Percentiles rank a stretch among this genome's conserved stretches.
phyloP scores from a whole-genome alignment of 2,888 invertebrate species.

The Strigamia maritima region DNA sequence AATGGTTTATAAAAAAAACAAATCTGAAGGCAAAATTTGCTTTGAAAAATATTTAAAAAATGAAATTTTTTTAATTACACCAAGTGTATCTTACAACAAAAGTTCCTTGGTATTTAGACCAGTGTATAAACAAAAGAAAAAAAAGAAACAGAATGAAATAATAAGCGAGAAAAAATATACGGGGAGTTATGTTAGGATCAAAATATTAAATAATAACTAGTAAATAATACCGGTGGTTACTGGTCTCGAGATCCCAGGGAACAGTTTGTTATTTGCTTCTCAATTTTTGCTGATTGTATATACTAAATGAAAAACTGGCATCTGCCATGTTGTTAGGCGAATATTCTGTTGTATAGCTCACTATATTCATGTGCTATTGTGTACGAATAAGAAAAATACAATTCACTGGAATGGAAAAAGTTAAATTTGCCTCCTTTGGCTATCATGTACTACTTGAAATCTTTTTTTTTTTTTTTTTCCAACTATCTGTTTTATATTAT shows the following conservation, averaged over 20 bases:
- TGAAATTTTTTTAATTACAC: background rate
- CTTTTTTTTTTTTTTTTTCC: too few species aligned
- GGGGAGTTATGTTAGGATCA: background rate
- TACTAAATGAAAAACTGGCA: background rate
- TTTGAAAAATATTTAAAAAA: background rate
- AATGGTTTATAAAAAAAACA: background rate
- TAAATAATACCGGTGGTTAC: conserved; percentile 12
- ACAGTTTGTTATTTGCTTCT: conserved; percentile 16
- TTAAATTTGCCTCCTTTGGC: background rate
- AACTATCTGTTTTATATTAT: too few species aligned
- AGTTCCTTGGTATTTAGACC: conserved; percentile 11
- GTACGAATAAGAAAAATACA: conserved; percentile 20
- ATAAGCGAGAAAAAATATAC: background rate
- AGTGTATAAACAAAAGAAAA: background rate
- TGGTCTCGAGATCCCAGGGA: conserved; percentile 19
- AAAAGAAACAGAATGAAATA: too few species aligned
- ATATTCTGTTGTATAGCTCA: conserved; percentile 19
- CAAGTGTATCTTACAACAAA: conserved; percentile 16
- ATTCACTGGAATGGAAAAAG: background rate
- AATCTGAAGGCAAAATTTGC: background rate
- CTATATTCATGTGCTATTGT: conserved; percentile 20
- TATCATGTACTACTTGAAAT: background rate
- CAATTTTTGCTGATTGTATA: conserved; percentile 13
- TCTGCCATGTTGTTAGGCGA: conserved; percentile 20
- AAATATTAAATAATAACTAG: background rate